Evolutionary conservation across 1,140 invertebrate species (phyloP).

Genomic region (Teleopsis dalmanni): DNA sequence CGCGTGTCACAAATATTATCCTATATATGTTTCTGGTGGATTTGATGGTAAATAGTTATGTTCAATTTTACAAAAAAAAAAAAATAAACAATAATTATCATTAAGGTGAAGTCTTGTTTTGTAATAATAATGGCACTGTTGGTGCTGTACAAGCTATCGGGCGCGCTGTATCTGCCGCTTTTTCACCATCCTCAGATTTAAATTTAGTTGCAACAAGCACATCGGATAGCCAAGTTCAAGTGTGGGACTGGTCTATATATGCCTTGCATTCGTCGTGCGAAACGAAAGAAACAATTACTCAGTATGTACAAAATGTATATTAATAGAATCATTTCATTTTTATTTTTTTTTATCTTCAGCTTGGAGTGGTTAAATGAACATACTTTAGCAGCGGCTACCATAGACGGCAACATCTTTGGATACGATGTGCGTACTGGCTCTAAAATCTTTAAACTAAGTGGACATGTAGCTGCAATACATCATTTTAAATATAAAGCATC

Average conservation of each 20-base stretch:
- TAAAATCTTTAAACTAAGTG: conserved; percentile 53
- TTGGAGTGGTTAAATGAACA: conserved; percentile 50
- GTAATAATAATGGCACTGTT: conserved; percentile 33
- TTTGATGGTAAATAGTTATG: conserved; percentile 50
- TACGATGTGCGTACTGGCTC: conserved; percentile 53
- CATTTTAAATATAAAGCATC: conserved; percentile 61
- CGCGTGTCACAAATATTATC: conserved; percentile 63
- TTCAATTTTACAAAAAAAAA: no score
- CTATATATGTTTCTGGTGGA: conserved; percentile 61
- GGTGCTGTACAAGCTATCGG: conserved; percentile 26
- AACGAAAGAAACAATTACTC: conserved; percentile 33
- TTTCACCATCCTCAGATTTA: conserved; percentile 42
- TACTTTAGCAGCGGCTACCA: conserved; percentile 41
- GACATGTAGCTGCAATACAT: conserved; percentile 66
- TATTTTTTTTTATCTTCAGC: conserved; percentile 41
- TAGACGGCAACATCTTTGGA: conserved; percentile 47
- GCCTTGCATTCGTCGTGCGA: conserved; percentile 51
- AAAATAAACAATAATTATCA: no score
- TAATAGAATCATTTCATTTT: background rate
- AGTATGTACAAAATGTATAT: conserved; percentile 26
- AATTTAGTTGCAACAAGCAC: conserved; percentile 50
- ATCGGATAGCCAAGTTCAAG: conserved; percentile 62
- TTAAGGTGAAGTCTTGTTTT: conserved; percentile 34
- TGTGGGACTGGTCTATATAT: conserved; percentile 74
- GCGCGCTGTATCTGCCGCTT: conserved; percentile 49